Evolutionary conservation across 1,140 invertebrate species (phyloP).

Genomic region (Rhagoletis pomonella): DNA sequence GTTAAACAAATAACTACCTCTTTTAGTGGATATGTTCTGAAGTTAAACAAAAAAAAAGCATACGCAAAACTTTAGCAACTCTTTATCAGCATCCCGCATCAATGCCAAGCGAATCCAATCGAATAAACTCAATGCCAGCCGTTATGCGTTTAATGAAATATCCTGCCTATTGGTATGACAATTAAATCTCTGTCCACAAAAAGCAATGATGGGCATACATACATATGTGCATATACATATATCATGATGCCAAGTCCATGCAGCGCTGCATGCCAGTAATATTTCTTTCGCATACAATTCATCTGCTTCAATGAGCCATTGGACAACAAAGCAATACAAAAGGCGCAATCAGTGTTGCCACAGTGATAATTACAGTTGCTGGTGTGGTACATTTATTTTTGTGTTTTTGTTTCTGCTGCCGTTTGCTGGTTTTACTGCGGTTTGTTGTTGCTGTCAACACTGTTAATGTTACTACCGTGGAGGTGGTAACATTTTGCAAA

Average conservation of each 20-base stretch:
- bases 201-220: slow-evolving; percentile 15
- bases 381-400: not conserved
- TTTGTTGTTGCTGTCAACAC: slow-evolving; percentile 38
- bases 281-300: slow-evolving; percentile 11
- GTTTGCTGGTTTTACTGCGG: slow-evolving; percentile 7
- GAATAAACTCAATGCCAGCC: not conserved
- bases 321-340: slow-evolving; percentile 38
- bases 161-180: slow-evolving; percentile 40
- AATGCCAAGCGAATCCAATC: not conserved
- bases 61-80: too few species aligned
- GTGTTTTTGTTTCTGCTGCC: not conserved
- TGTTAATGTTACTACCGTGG: not conserved
- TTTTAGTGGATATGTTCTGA: too few species aligned
- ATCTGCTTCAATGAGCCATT: slow-evolving; percentile 38
- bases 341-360: slow-evolving; percentile 46
- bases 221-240: not conserved
- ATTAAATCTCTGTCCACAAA: slow-evolving; percentile 47
- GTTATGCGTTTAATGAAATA: slow-evolving; percentile 31
- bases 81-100: too few species aligned
- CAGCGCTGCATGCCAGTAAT: too few species aligned
- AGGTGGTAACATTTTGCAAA: not conserved
- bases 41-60: too few species aligned
- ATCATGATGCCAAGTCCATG: not conserved
- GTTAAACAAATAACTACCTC: too few species aligned
- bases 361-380: slow-evolving; percentile 49